Percentiles rank a stretch among this genome's conserved stretches.
phyloP scores from a whole-genome alignment of 2,797 vertebrate genomes.

The Delichon dasypus region DNA sequence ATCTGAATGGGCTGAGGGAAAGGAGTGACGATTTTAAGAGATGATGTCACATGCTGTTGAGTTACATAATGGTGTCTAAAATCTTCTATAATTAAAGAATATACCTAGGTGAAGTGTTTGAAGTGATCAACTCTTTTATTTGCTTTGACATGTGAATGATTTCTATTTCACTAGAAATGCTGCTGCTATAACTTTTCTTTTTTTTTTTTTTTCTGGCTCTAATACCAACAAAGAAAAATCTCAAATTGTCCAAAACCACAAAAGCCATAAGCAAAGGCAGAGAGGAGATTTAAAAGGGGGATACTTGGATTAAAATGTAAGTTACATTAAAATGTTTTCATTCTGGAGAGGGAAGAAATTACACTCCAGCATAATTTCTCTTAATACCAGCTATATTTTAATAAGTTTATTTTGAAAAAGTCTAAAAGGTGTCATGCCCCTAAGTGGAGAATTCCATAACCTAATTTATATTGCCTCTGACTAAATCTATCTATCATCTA shows the following conservation, averaged over 20 bases:
- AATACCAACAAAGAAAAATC: background rate
- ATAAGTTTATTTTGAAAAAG: slow-evolving; percentile 3
- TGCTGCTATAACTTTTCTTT: background rate
- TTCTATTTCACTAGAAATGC: background rate
- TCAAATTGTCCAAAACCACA: background rate
- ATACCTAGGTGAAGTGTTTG: background rate
- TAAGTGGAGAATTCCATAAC: background rate
- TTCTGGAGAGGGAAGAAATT: background rate
- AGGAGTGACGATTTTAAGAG: background rate
- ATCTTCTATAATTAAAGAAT: slow-evolving; percentile 18
- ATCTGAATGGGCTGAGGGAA: background rate
- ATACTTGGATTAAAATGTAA: slow-evolving; percentile 32
- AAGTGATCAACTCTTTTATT: slow-evolving; percentile 20
- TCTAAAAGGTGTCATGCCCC: background rate
- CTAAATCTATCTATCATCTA: background rate
- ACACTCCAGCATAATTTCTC: slow-evolving; percentile 21
- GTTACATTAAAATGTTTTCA: slow-evolving; percentile 15
- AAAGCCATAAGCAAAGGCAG: background rate
- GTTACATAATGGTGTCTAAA: slow-evolving; percentile 6
- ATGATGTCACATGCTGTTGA: background rate
- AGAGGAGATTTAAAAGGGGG: background rate
- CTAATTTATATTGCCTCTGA: background rate
- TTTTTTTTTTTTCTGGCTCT: background rate
- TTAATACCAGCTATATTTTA: background rate
- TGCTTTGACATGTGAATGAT: slow-evolving; percentile 4